Evolutionary conservation across 1,140 invertebrate genomes (phyloP).

Genomic region (Apis dorsata): DNA sequence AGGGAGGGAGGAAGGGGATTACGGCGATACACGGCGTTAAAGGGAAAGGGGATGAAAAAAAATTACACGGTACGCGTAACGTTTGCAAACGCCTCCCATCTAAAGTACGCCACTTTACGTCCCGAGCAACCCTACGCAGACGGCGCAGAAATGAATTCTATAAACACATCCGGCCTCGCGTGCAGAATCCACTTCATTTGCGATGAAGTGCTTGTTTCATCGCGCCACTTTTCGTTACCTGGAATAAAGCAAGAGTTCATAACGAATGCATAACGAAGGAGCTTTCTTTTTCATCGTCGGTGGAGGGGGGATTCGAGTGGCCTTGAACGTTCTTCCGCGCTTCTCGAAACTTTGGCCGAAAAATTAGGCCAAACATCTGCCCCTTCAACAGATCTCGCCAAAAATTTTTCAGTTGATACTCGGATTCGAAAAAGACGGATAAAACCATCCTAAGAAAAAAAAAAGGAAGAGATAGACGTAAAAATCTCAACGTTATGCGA

Average conservation of each 20-base stretch:
- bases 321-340: slow-evolving; percentile 3
- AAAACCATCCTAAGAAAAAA: not conserved
- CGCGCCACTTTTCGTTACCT: not conserved
- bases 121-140: not conserved
- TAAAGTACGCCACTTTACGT: slow-evolving; percentile 36
- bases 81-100: slow-evolving; percentile 35
- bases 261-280: slow-evolving; percentile 36
- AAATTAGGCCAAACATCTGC: not conserved
- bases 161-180: slow-evolving; percentile 37
- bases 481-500: slow-evolving; percentile 22
- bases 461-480: slow-evolving; percentile 16
- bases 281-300: slow-evolving; percentile 17
- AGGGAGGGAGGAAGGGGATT: too few relatives aligned
- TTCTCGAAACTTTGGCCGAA: not conserved
- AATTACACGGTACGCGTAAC: slow-evolving; percentile 40
- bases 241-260: slow-evolving; percentile 8
- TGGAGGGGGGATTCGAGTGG: not conserved
- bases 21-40: slow-evolving; percentile 13
- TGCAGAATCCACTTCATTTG: slow-evolving; percentile 37
- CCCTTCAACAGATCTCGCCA: too few relatives aligned
- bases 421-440: not conserved
- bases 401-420: not conserved
- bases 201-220: slow-evolving; percentile 28
- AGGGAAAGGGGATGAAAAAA: slow-evolving; percentile 8
- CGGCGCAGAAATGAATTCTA: slow-evolving; percentile 40